Evolutionary conservation across 2,888 invertebrate genomes (phyloP).

Genomic region (Acrobasis suavella): DNA sequence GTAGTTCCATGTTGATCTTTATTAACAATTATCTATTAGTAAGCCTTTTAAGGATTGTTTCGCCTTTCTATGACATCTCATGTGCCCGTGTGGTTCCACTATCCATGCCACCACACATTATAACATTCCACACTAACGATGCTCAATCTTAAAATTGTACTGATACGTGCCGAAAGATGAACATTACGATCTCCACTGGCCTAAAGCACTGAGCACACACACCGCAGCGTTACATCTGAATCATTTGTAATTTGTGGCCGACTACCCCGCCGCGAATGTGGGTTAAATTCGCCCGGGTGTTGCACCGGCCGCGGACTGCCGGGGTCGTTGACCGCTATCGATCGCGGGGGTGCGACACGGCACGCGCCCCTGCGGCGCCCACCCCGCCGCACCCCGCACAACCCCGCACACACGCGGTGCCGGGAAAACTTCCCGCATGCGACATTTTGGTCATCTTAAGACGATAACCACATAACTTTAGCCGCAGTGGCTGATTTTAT

Average conservation of each 20-base stretch:
- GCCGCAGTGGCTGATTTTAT: not conserved
- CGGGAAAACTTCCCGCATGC: constrained; percentile 75
- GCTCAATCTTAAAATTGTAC: no score
- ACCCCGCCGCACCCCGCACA: constrained; percentile 45
- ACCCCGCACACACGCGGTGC: constrained; percentile 50
- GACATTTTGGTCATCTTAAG: constrained; percentile 63
- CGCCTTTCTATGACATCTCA: no score
- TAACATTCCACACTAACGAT: no score
- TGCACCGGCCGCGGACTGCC: constrained; percentile 71
- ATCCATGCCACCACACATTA: no score
- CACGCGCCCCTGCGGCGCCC: constrained; percentile 66
- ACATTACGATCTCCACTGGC: no score
- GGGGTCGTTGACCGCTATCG: constrained; percentile 80
- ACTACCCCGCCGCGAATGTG: constrained; percentile 50
- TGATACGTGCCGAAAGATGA: no score
- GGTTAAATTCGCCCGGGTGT: constrained; percentile 61
- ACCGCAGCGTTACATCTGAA: not conserved
- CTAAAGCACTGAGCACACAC: no score
- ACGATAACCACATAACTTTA: constrained; percentile 13
- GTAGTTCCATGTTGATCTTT: no score
- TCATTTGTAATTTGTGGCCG: not conserved
- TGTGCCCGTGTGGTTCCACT: no score
- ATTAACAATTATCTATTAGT: no score
- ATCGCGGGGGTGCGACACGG: constrained; percentile 67
- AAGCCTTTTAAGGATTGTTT: no score